Percentiles rank a stretch among this genome's conserved stretches.
Conservation (phyloP, 1,140 invertebrate species). For the Hermetia illucens region DNA sequence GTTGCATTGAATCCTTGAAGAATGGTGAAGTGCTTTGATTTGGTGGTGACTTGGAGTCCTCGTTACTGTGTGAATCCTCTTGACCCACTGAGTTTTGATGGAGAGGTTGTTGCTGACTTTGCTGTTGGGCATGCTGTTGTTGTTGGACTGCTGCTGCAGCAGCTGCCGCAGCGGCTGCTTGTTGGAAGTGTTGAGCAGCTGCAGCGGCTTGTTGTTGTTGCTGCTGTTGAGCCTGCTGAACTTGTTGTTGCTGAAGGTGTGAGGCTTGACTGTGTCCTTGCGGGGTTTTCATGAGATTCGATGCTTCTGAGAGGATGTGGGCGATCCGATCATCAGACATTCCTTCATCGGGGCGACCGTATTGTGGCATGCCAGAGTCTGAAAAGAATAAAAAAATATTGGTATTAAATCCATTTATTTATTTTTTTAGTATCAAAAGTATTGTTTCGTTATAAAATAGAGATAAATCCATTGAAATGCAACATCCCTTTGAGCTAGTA, state of each 20-base stretch:
- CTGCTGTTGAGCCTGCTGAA: constrained; percentile 6
- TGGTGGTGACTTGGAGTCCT: constrained; percentile 68
- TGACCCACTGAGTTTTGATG: constrained; percentile 12
- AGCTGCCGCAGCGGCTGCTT: neutral
- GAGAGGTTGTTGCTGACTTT: constrained; percentile 14
- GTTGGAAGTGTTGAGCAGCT: constrained; percentile 10
- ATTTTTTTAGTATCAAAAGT: constrained; percentile 1
- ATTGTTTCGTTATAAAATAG: no score
- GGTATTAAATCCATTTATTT: constrained; percentile 1
- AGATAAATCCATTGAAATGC: no score
- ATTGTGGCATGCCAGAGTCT: constrained; percentile 51
- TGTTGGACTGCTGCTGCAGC: neutral
- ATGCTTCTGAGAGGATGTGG: constrained; percentile 85
- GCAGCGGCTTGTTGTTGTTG: constrained; percentile 5
- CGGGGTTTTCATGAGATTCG: constrained; percentile 49
- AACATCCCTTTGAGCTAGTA: no score
- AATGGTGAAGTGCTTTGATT: constrained; percentile 60
- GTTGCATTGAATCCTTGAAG: constrained; percentile 43
- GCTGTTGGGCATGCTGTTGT: neutral
- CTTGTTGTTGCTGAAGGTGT: constrained; percentile 9
- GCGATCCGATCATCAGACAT: constrained; percentile 85
- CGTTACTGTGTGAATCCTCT: constrained; percentile 55
- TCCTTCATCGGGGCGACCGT: constrained; percentile 58
- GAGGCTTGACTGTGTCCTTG: constrained; percentile 14
- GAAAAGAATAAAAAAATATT: constrained; percentile 5